These are phyloP conservation scores for Haliclona indistincta DNA, from an alignment of 37 sponge, comb jelly and placozoan genomes.

Conservation along the genomic window DNA sequence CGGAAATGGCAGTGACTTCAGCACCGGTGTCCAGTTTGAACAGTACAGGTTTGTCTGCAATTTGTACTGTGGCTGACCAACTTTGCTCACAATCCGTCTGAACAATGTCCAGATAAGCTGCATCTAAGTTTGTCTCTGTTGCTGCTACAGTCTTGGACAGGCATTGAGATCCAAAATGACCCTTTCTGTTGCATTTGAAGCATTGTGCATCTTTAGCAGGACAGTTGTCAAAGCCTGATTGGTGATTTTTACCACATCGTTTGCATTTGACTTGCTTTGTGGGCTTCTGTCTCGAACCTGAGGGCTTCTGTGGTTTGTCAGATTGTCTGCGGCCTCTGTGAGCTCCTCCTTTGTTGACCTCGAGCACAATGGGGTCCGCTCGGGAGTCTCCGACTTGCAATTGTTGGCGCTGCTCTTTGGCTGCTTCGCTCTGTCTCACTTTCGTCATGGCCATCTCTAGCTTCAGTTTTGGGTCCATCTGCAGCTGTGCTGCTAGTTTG, in stretches of 20 bases:
- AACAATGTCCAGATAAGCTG: slow-evolving; percentile 17
- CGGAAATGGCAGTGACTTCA: slow-evolving; percentile 23
- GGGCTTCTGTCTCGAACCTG: background rate
- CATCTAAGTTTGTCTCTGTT: background rate
- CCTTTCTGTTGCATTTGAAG: slow-evolving; percentile 27
- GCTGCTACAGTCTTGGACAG: slow-evolving; percentile 10
- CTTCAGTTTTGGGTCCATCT: slow-evolving; percentile 34
- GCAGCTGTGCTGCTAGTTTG: slow-evolving; percentile 18
- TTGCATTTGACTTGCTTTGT: background rate
- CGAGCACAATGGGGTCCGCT: background rate
- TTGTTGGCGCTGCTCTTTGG: slow-evolving; percentile 17
- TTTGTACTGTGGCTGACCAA: background rate
- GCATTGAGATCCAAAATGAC: slow-evolving; percentile 24
- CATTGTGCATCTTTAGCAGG: slow-evolving; percentile 40
- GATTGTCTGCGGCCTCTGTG: background rate
- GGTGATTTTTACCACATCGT: slow-evolving; percentile 18
- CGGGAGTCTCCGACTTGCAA: background rate
- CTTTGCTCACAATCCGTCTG: background rate
- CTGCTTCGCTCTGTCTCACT: slow-evolving; percentile 45
- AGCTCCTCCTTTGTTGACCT: background rate
- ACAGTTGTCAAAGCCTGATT: slow-evolving; percentile 5
- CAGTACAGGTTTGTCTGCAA: slow-evolving; percentile 6
- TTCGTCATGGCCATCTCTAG: slow-evolving; percentile 42
- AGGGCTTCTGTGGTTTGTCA: background rate
- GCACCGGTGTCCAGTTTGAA: slow-evolving; percentile 37